These are phyloP conservation scores for Zophobas morio DNA, from an alignment of 1,140 invertebrate species.

Conservation along the genomic window DNA sequence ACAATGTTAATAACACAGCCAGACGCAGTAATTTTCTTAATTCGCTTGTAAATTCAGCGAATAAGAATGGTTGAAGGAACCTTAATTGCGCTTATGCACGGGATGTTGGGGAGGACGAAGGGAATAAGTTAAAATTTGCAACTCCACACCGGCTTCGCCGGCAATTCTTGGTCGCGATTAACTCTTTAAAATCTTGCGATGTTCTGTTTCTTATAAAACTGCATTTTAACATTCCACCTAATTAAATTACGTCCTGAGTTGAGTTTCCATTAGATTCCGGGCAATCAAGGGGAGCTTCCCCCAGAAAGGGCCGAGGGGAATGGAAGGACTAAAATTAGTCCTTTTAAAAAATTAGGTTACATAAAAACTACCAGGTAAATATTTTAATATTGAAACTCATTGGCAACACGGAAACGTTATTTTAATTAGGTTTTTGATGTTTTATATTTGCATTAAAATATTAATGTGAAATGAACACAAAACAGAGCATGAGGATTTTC, in stretches of 20 bases:
- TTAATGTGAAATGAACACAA: no score
- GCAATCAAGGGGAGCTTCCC: background rate
- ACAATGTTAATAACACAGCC: conserved; percentile 57
- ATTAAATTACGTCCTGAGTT: conserved; percentile 30
- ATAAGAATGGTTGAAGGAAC: conserved; percentile 58
- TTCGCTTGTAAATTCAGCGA: conserved; percentile 56
- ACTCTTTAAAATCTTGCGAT: conserved; percentile 32
- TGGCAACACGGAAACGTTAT: background rate
- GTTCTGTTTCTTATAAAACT: conserved; percentile 32
- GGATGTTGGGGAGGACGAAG: conserved; percentile 36
- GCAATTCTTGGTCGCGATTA: conserved; percentile 15
- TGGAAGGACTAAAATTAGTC: background rate
- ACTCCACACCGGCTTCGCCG: conserved; percentile 7
- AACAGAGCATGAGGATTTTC: no score
- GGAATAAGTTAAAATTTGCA: conserved; percentile 39
- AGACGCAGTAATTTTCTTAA: conserved; percentile 59
- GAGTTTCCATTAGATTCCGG: conserved; percentile 27
- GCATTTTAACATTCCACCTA: conserved; percentile 15
- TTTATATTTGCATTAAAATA: no score
- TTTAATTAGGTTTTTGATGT: background rate
- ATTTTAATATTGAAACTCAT: background rate
- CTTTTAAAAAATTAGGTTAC: no score
- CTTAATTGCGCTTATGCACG: conserved; percentile 55
- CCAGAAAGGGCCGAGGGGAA: background rate
- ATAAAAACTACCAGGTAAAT: no score